Evolutionary conservation across 2,888 invertebrate species (phyloP), one percentile per base, ranked within the genome.

Genomic region (Apodemia zela): DNA sequence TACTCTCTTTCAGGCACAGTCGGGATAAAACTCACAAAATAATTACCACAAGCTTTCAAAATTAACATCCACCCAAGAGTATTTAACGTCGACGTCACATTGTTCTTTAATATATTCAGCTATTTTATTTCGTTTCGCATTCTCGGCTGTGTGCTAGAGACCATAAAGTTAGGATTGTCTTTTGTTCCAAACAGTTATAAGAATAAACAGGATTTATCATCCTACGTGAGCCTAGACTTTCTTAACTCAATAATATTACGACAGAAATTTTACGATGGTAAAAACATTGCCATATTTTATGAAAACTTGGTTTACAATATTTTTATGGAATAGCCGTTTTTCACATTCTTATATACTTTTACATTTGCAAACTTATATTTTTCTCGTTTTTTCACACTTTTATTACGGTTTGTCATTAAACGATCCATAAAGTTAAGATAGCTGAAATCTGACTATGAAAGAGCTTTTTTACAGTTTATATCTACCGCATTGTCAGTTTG

Each of bases 81-180:
- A 42, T 13, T 42, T 15, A 42, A 42, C 15, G 42, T 42, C 3
- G 42, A 15, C 42, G 42, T 42, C 4, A 4, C 42, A 42, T 42
- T 42, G 42, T 42, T 42, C 42, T 42, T 42, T 42, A 42, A 42
- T 42, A 42, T 42, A 42, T 15, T 13, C 13, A 15, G 38, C 38
- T 13, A 25, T 45, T 60, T 47, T 45, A 60, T 60, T 45, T 47
- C 29, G 17, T 60, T 18, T 60, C 47, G 42, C 42, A 38, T 59
- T 59, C 5, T n/a, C 42, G 6, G 38, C 42, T 42, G 42, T 42
- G 15, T 42, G 42, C 13, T 42, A 15, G 42, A 42, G 4, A 42
- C 42, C 42, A 42, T 42, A 42, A 42, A 42, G 42, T 42, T 42
- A 42, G 42, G 42, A 42, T 42, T 42, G 42, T 15, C 42, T 42